A percentile compares a stretch with the other conserved stretches of the same genome.
These are phyloP conservation scores for Cyprinus carpio DNA, from an alignment of 2,113 vertebrate genomes.

Conservation along the genomic window DNA sequence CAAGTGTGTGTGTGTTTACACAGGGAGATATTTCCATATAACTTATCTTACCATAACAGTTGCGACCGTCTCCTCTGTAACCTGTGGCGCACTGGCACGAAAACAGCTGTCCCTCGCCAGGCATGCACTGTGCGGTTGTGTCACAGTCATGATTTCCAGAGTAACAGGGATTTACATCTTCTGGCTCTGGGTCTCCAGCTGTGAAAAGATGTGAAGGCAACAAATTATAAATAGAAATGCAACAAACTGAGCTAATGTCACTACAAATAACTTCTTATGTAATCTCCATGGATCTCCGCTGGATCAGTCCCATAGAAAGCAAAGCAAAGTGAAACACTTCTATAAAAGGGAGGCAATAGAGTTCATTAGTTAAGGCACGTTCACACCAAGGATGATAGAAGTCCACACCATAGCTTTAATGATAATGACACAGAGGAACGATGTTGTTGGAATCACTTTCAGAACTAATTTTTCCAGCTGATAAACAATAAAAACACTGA, in stretches of 20 bases:
- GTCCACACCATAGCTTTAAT: background rate
- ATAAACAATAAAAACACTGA: too few relatives aligned
- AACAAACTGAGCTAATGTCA: background rate
- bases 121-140: constrained; percentile 81
- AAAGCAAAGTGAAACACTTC: background rate
- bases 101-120: constrained; percentile 73
- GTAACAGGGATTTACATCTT: constrained; percentile 83
- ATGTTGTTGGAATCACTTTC: background rate
- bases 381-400: background rate
- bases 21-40: background rate
- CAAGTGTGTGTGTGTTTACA: background rate
- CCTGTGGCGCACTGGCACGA: constrained; percentile 84
- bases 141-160: constrained; percentile 83
- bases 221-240: background rate
- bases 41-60: constrained; percentile 81
- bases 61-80: constrained; percentile 81
- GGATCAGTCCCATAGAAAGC: background rate
- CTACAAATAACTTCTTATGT: constrained; percentile 9
- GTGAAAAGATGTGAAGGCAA: background rate
- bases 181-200: constrained; percentile 56
- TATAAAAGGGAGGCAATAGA: background rate
- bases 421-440: background rate
- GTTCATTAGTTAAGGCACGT: background rate
- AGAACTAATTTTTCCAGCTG: background rate
- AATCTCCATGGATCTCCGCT: background rate